Percentiles rank a stretch among this genome's conserved stretches.
Evolutionary conservation across 2,888 invertebrate genomes (phyloP).

Genomic region (Osedax frankpressi): DNA sequence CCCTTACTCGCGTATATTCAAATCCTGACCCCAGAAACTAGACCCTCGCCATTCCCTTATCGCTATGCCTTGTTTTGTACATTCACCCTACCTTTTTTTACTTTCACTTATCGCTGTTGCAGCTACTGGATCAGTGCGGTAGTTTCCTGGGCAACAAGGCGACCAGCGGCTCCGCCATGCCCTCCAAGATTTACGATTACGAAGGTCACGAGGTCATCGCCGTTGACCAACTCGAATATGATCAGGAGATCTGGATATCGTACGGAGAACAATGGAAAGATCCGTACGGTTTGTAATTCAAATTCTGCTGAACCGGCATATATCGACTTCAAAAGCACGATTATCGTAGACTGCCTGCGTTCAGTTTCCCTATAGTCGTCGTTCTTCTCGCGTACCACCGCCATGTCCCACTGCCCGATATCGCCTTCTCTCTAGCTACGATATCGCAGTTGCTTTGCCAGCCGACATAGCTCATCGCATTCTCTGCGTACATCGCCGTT

Average conservation of each 20-base stretch:
- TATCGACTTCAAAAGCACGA: no score
- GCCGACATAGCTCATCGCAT: no score
- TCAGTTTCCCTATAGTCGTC: no score
- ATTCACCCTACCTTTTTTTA: background rate
- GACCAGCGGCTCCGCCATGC: slow-evolving; percentile 31
- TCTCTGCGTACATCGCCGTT: no score
- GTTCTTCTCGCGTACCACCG: no score
- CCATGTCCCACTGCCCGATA: no score
- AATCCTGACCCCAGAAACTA: no score
- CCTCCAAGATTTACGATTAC: slow-evolving; percentile 36
- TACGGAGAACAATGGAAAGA: slow-evolving; percentile 42
- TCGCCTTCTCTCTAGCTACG: no score
- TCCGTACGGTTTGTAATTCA: slow-evolving; percentile 37
- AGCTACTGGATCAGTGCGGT: slow-evolving; percentile 38
- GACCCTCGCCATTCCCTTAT: background rate
- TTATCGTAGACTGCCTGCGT: no score
- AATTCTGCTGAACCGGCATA: no score
- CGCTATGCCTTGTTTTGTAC: background rate
- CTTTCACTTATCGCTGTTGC: slow-evolving; percentile 5
- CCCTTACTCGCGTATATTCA: no score
- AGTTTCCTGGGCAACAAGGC: background rate
- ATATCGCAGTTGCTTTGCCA: no score
- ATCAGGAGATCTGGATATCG: slow-evolving; percentile 42
- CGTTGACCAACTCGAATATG: slow-evolving; percentile 33
- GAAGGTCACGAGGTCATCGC: slow-evolving; percentile 37